These are phyloP conservation scores for Drosophila gunungcola DNA, from an alignment of 1,140 invertebrate genomes.

Conservation along the genomic window DNA sequence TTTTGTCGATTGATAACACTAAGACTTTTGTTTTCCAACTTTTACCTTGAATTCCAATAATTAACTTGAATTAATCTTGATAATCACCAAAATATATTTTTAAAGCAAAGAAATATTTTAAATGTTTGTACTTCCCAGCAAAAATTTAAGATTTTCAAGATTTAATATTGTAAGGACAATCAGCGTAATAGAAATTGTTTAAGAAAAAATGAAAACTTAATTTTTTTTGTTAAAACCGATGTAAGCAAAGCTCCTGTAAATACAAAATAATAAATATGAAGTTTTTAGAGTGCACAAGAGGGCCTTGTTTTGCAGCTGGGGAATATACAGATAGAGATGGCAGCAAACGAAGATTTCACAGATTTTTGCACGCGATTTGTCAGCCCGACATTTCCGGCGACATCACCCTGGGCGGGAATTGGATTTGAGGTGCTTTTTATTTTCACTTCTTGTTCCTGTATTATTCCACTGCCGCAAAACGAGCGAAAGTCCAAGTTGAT, in stretches of 20 bases:
- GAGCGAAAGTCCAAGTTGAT: constrained; percentile 68
- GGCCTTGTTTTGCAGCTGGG: constrained; percentile 8
- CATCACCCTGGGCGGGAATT: constrained; percentile 49
- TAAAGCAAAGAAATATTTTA: too few species aligned
- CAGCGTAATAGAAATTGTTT: too few species aligned
- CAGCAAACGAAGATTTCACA: constrained; percentile 62
- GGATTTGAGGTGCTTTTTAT: constrained; percentile 35
- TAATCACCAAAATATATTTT: too few species aligned
- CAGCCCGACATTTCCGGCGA: constrained; percentile 79
- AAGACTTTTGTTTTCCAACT: too few species aligned
- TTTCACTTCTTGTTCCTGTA: constrained; percentile 41
- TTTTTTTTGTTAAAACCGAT: background rate
- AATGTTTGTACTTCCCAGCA: too few species aligned
- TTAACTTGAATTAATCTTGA: too few species aligned
- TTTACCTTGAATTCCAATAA: too few species aligned
- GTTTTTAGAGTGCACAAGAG: constrained; percentile 8
- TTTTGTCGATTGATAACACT: too few species aligned
- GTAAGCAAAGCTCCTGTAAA: background rate
- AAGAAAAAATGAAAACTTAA: too few species aligned
- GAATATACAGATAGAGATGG: constrained; percentile 27
- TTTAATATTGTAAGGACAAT: too few species aligned
- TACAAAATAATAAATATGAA: background rate
- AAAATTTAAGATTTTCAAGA: too few species aligned
- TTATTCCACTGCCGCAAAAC: constrained; percentile 56
- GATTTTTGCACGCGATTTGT: constrained; percentile 83